A percentile compares a stretch with the other conserved stretches of the same genome.
Conservation (phyloP, 2,113 vertebrate genomes). For the Panthera leo region DNA sequence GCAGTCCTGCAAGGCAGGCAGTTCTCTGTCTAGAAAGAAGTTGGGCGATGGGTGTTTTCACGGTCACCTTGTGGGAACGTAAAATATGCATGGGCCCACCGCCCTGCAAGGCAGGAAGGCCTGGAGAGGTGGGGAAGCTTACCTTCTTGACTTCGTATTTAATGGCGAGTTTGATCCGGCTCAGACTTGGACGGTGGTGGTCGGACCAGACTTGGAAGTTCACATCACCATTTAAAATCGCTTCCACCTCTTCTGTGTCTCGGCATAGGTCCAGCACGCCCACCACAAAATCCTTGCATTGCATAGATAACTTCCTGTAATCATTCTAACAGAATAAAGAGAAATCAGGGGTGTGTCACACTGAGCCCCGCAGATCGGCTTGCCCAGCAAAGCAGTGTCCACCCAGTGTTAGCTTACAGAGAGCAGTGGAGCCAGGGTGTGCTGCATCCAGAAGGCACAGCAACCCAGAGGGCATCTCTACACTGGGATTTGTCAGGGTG, state of each 20-base stretch:
- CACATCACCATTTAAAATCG: conserved; percentile 96
- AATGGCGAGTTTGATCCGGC: conserved; percentile 96
- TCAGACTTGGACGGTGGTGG: conserved; percentile 94
- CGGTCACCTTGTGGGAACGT: not conserved
- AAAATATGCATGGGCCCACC: not conserved
- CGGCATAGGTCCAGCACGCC: conserved; percentile 98
- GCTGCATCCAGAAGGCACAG: not conserved
- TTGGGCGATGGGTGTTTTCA: not conserved
- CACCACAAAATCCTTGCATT: conserved; percentile 99
- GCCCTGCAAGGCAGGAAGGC: not conserved
- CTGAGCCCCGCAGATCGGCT: not conserved
- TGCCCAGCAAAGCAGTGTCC: conserved; percentile 23
- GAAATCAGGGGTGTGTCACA: conserved; percentile 55
- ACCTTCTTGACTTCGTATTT: conserved; percentile 99
- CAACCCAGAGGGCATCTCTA: not conserved
- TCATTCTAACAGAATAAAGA: conserved; percentile 89
- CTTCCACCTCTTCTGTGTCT: conserved; percentile 97
- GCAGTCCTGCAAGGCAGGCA: not conserved
- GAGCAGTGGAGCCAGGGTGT: not conserved
- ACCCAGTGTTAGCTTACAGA: not conserved
- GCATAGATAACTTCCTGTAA: conserved; percentile 98
- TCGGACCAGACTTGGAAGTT: conserved; percentile 90
- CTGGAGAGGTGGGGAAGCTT: conserved; percentile 51
- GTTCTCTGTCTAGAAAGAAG: not conserved
- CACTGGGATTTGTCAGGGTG: not conserved